A percentile compares a stretch with the other conserved stretches of the same genome.
These are phyloP conservation scores for Neopipo cinnamomea DNA, from an alignment of 2,113 vertebrate species.

Conservation along the genomic window DNA sequence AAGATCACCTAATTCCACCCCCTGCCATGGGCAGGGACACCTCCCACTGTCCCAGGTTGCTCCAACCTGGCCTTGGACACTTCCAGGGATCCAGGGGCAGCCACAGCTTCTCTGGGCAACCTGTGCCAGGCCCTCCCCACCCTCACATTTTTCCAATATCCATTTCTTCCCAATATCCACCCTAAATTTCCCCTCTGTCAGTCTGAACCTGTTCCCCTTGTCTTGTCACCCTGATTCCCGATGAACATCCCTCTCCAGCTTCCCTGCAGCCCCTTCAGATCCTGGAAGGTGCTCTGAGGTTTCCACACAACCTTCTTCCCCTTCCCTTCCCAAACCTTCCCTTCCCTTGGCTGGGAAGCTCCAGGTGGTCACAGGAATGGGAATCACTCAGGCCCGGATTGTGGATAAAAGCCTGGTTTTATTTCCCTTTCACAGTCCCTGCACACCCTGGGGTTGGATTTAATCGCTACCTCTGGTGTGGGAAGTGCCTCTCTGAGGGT, in stretches of 20 bases:
- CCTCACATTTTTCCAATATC: no score
- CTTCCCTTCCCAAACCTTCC: not conserved
- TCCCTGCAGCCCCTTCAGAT: not conserved
- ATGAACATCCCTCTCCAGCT: not conserved
- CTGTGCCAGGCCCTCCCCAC: not conserved
- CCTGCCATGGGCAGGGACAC: not conserved
- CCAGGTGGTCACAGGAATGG: no score
- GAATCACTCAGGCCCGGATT: no score
- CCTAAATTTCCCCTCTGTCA: not conserved
- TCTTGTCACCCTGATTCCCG: not conserved
- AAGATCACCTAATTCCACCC: not conserved
- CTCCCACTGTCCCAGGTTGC: not conserved
- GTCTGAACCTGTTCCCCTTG: not conserved
- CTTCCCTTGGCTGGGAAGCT: no score
- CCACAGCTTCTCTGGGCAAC: no score
- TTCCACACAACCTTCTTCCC: not conserved
- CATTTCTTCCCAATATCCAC: not conserved
- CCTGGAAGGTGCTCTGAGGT: not conserved
- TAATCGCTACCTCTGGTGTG: no score
- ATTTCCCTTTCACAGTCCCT: no score
- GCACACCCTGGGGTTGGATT: no score
- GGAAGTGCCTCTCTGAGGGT: no score
- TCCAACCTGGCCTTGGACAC: not conserved
- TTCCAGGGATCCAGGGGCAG: not conserved
- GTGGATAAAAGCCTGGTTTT: no score